Evolutionary conservation across 2,888 invertebrate species (phyloP).

Genomic region (Caenorhabditis sp.): DNA sequence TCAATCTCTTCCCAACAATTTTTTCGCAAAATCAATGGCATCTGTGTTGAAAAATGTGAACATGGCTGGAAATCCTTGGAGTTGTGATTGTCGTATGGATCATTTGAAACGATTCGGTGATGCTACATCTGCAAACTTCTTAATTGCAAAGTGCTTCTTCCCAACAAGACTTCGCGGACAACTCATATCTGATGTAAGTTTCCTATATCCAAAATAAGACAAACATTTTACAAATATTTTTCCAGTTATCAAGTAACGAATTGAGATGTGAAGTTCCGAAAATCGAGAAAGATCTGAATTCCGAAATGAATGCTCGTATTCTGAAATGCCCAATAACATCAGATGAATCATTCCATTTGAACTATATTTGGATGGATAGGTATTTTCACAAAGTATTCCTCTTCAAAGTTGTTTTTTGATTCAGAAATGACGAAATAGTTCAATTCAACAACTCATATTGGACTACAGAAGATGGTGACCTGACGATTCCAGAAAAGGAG

Average conservation of each 20-base stretch:
- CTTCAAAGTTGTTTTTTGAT: not conserved
- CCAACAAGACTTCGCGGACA: not conserved
- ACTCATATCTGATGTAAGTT: slow-evolving; percentile 1
- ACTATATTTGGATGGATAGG: not conserved
- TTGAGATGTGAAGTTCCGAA: slow-evolving; percentile 22
- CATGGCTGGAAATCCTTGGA: slow-evolving; percentile 60
- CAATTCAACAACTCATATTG: not conserved
- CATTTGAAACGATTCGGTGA: slow-evolving; percentile 24
- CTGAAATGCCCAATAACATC: not conserved
- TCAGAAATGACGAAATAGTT: not conserved
- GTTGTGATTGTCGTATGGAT: slow-evolving; percentile 55
- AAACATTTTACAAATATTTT: not conserved
- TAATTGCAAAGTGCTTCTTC: not conserved
- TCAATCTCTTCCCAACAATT: slow-evolving; percentile 49
- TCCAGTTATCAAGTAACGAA: slow-evolving; percentile 13
- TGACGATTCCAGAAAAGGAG: not conserved
- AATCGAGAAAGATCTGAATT: not conserved
- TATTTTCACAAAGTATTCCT: not conserved
- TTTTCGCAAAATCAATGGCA: slow-evolving; percentile 24
- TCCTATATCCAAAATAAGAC: too few species aligned
- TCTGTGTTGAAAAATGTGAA: slow-evolving; percentile 30
- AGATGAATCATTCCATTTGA: not conserved
- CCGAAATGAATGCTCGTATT: not conserved
- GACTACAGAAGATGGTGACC: not conserved
- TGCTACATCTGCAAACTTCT: not conserved